A percentile compares a stretch with the other conserved stretches of the same genome.
Conservation (phyloP, 2,797 vertebrate species). For the Malacoctenus gilli region DNA sequence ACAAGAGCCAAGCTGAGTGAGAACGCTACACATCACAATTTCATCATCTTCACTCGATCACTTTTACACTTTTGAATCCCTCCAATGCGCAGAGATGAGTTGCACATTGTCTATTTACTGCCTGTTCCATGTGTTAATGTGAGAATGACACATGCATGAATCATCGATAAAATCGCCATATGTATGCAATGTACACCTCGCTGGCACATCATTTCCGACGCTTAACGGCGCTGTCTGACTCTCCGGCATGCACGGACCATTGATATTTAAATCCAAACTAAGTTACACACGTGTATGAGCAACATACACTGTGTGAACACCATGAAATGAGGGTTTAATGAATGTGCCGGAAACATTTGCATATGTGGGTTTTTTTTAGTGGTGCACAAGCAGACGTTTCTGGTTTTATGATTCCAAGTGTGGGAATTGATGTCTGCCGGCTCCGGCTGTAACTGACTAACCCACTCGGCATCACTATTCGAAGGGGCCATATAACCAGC, state of each 20-base stretch:
- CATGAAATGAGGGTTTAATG: conserved; percentile 9
- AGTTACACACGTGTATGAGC: neutral
- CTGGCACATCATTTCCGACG: no score
- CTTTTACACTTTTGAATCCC: no score
- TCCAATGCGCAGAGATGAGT: neutral
- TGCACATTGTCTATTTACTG: neutral
- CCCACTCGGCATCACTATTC: conserved; percentile 32
- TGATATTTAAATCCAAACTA: neutral
- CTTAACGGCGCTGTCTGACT: neutral
- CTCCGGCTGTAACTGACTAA: conserved; percentile 31
- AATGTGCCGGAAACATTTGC: neutral
- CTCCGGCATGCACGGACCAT: neutral
- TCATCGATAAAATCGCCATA: neutral
- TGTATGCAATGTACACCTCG: neutral
- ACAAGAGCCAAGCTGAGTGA: no score
- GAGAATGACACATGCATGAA: neutral
- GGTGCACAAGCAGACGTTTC: conserved; percentile 10
- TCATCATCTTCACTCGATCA: no score
- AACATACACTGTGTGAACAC: neutral
- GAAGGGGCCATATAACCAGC: conserved; percentile 40
- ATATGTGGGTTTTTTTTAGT: conserved; percentile 2
- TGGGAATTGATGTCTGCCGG: conserved; percentile 14
- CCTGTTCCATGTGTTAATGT: neutral
- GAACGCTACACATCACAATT: no score
- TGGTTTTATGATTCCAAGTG: conserved; percentile 10